phyloP scores from a whole-genome alignment of 2,113 vertebrate genomes.

The Rhea americana region DNA sequence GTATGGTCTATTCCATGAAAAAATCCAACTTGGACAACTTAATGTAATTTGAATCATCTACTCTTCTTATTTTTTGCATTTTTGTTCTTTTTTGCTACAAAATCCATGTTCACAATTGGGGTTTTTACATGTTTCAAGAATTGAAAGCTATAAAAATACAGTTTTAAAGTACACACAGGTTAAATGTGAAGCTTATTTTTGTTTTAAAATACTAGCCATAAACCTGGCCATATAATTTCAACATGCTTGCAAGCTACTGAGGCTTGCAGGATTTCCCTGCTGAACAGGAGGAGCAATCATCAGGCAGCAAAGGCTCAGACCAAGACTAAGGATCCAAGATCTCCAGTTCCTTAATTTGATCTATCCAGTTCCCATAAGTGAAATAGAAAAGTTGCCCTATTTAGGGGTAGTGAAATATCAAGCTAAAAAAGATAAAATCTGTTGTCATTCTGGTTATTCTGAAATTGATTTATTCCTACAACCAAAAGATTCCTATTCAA shows the following conservation, averaged over 20 bases:
- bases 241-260: neutral
- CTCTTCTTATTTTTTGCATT: neutral
- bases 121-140: neutral
- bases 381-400: neutral
- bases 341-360: neutral
- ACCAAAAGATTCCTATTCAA: neutral
- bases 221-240: accelerated
- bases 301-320: neutral
- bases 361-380: neutral
- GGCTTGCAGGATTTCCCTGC: neutral
- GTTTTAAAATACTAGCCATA: neutral
- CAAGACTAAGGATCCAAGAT: neutral
- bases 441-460: neutral
- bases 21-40: neutral
- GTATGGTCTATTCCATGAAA: neutral
- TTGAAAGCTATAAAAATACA: neutral
- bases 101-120: neutral
- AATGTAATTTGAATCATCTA: neutral
- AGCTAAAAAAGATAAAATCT: neutral
- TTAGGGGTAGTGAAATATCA: neutral
- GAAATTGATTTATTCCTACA: neutral
- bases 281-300: neutral
- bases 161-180: neutral
- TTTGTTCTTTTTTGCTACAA: neutral
- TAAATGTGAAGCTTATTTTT: neutral